Base-by-base conservation (phyloP, 2,888 invertebrate genomes). In the Strigamia maritima region DNA sequence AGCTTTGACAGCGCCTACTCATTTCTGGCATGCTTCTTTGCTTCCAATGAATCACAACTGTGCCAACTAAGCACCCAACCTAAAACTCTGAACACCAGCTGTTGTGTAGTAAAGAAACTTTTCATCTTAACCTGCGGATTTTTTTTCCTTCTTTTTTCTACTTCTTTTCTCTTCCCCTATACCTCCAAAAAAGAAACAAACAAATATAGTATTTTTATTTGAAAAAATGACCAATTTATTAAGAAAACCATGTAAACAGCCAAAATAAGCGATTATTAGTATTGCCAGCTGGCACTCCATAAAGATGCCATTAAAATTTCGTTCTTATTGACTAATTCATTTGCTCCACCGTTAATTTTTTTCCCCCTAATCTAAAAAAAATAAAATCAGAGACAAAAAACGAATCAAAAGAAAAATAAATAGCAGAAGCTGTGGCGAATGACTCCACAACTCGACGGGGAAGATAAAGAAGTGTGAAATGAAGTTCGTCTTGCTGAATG, bases 1-100 rank as follows among this genome's bases (percentile, higher is more conserved):
- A 70, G 70, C 28, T 70, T 70, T 70, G 70, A 26, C 70, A 70
- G 70, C 70, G 70, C 28, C 70, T 28, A 70, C 70, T 70, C 70
- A 28, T 70, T 70, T 70, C 70, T 70, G 24, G 28, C 70, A 70
- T 28, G 28, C 70, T 70, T 28, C 70, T 70, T 70, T 28, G 26
- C 26, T 70, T 70, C n/a, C 70, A 70, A 70, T 70, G 70, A 70
- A 70, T 70, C 70, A 70, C 70, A 70, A 70, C 70, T 70, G 70
- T 70, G 70, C 70, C 70, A 70, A 70, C 70, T 70, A 70, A 70
- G 70, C 70, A 70, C 70, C 70, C 28, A 28, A 70, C 70, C 70
- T 70, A 70, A 70, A 70, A 70, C 24, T 70, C 70, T 60, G 60
- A 70, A 70, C 70, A 70, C 26, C 26, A 70, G 70, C 70, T 70